Base-by-base conservation (phyloP, 2,113 vertebrate genomes). In the Callocephalon fimbriatum region DNA sequence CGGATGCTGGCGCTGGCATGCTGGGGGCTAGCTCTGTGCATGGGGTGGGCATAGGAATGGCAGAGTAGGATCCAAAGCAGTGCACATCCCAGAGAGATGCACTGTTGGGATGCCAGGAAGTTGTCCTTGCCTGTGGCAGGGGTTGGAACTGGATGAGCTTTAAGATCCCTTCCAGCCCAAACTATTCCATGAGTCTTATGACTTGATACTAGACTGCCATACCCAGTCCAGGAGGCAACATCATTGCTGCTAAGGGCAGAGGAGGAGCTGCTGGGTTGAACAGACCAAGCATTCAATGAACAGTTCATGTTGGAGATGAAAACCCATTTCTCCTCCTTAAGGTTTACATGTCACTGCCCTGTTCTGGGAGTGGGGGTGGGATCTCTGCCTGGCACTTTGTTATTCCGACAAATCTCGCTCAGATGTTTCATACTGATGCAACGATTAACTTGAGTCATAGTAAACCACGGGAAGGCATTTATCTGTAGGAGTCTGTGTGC, bases 221-320 rank as follows among this genome's bases (percentile, higher is more conserved):
- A n/a, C 6, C 56, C 32, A 58, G 56, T 22, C 20, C 56, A 58
- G 56, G 56, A 58, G 56, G 56, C 32, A 58, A 9, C 32, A 15
- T 22, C n/a, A 58, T 58, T 22, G 32, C 32, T 38, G 37, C 50
- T 1, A 0, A 31, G 86, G n/a, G 20, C 54, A 51, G 37, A 26
- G 67, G 5, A 76, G 78, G 51, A 51, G 85, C 90, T 48, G 82
- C 73, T n/a, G 9, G 75, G 0, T 35, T 2, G 7, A 40, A 4
- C 56, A 63, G 78, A 17, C 5, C 7, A 5, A 61, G 62, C 23
- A 1, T 2, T 19, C 9, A 4, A 2, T 2, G 48, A 3, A 5
- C 0, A 3, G 15, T 6, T 51, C 26, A 0, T 20, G 76, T 10
- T 14, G 0, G 15, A 31, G 62, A 7, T 21, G 47, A 16, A 83